Conservation (phyloP, 2,888 invertebrate species). For the Cheilosia vulpina region DNA sequence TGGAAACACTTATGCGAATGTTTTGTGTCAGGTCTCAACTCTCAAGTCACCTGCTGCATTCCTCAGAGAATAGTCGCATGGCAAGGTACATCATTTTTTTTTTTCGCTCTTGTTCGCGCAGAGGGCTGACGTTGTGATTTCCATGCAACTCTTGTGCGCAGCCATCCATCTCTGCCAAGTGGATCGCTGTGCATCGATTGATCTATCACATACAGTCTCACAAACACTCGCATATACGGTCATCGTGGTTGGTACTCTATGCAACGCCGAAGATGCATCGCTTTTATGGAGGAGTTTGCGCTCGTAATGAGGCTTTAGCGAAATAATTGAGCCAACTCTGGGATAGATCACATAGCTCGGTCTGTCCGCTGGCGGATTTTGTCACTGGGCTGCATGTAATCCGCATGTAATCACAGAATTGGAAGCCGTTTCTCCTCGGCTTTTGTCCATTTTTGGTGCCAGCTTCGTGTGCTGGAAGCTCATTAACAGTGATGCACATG, state of each 20-base stretch:
- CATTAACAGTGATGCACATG: slow-evolving; percentile 63
- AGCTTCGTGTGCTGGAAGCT: slow-evolving; percentile 27
- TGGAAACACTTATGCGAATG: slow-evolving; percentile 67
- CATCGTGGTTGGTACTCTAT: slow-evolving; percentile 32
- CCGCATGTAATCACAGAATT: slow-evolving; percentile 72
- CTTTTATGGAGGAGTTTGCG: slow-evolving; percentile 71
- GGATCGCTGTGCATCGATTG: slow-evolving; percentile 40
- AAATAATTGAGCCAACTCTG: slow-evolving; percentile 69
- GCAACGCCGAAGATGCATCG: background rate
- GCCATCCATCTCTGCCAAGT: slow-evolving; percentile 68
- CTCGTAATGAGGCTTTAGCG: slow-evolving; percentile 66
- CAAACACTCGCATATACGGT: slow-evolving; percentile 52
- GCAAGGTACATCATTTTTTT: slow-evolving; percentile 19
- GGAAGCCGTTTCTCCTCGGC: slow-evolving; percentile 39
- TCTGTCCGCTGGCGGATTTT: slow-evolving; percentile 36
- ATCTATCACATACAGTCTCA: slow-evolving; percentile 59
- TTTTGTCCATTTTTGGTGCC: slow-evolving; percentile 40
- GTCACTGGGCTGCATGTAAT: slow-evolving; percentile 70
- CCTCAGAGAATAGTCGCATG: slow-evolving; percentile 63
- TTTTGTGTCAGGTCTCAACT: slow-evolving; percentile 2
- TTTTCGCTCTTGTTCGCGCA: background rate
- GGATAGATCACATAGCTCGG: slow-evolving; percentile 13
- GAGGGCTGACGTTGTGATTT: slow-evolving; percentile 38
- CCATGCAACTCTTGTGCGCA: slow-evolving; percentile 56
- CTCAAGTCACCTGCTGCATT: slow-evolving; percentile 65